Conservation (phyloP, 2,797 vertebrate genomes). For the Cirrhinus molitorella region DNA sequence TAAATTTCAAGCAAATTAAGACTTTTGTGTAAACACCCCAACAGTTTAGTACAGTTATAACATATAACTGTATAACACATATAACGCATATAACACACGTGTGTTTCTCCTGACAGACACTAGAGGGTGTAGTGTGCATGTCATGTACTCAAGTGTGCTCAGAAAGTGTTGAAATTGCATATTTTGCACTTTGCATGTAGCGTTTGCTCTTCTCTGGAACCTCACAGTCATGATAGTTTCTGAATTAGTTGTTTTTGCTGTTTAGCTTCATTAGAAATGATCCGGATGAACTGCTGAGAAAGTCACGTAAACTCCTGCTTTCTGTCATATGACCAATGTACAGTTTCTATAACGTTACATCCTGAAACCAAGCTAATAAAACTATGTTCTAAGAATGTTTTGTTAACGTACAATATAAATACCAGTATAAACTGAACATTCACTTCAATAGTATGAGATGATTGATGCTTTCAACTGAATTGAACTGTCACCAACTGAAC, state of each 20-base stretch:
- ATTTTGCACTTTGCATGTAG: too few relatives aligned
- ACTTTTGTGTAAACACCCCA: background rate
- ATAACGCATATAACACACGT: background rate
- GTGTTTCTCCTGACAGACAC: conserved; percentile 9
- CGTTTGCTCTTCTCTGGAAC: background rate
- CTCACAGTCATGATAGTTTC: background rate
- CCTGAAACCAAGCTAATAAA: too few relatives aligned
- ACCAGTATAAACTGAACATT: too few relatives aligned
- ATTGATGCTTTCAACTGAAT: too few relatives aligned
- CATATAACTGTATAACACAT: background rate
- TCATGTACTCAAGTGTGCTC: background rate
- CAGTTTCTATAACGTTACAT: too few relatives aligned
- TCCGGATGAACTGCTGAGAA: background rate
- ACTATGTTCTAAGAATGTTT: too few relatives aligned
- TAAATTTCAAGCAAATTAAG: background rate
- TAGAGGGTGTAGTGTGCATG: conserved; percentile 32
- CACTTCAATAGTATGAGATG: too few relatives aligned
- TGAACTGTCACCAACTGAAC: too few relatives aligned
- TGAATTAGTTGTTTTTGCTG: background rate
- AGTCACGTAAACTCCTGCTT: background rate
- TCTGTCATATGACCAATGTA: background rate
- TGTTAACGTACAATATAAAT: too few relatives aligned
- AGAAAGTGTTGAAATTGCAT: background rate
- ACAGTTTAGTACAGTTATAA: background rate
- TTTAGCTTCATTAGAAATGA: background rate